phyloP scores from a whole-genome alignment of 2,113 vertebrate species.

The Odobenus rosmarus region DNA sequence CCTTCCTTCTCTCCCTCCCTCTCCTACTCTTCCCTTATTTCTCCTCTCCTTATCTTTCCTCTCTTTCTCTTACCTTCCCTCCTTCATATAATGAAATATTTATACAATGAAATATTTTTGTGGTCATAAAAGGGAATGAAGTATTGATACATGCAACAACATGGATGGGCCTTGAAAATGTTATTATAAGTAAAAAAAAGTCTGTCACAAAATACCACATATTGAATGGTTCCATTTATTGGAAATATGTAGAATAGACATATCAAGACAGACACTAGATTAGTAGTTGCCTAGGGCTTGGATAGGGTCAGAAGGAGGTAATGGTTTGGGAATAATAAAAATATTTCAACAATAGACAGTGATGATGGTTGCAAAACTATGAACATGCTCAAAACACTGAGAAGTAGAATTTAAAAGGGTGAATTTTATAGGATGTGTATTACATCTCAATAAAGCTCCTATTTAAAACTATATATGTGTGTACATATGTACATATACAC shows the following conservation, averaged over 20 bases:
- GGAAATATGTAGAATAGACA: background rate
- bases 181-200: background rate
- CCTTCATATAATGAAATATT: background rate
- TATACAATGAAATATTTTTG: background rate
- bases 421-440: background rate
- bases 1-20: background rate
- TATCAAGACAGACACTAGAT: background rate
- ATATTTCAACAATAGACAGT: background rate
- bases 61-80: background rate
- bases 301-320: background rate
- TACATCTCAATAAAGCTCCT: background rate
- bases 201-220: background rate
- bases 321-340: background rate
- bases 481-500: background rate
- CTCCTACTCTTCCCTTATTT: background rate
- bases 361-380: background rate
- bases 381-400: background rate
- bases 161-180: background rate
- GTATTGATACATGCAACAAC: background rate
- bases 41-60: background rate
- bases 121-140: background rate
- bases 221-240: background rate
- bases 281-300: background rate
- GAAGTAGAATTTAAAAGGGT: background rate
- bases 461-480: background rate